Percentiles rank a stretch among this genome's conserved stretches.
phyloP scores from a whole-genome alignment of 2,113 vertebrate genomes.

The Vireo altiloquus region DNA sequence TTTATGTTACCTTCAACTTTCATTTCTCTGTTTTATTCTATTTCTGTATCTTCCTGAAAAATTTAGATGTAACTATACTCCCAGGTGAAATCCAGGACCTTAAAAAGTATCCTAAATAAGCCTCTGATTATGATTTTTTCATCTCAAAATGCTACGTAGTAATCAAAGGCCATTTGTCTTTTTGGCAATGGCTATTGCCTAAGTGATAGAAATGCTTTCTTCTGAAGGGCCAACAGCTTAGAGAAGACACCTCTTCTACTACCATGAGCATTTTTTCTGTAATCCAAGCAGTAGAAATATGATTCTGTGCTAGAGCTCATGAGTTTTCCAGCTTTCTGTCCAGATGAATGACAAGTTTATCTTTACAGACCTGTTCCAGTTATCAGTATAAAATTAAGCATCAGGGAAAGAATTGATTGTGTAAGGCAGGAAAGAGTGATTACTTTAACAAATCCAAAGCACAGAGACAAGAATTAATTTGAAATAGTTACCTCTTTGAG shows the following conservation, averaged over 20 bases:
- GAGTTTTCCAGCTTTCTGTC: not conserved
- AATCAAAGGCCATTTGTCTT: not conserved
- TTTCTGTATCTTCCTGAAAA: not conserved
- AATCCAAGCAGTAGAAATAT: not conserved
- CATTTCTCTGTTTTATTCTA: not conserved
- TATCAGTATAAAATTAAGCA: not conserved
- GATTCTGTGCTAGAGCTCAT: not conserved
- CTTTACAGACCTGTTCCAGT: not conserved
- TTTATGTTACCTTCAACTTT: not conserved
- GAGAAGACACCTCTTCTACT: not conserved
- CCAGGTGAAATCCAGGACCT: not conserved
- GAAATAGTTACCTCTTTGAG: conserved; percentile 87
- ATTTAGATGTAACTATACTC: not conserved
- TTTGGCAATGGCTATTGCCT: not conserved
- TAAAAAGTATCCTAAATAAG: not conserved
- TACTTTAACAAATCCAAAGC: not conserved
- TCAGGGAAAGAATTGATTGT: not conserved
- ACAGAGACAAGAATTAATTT: not conserved
- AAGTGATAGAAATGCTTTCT: not conserved
- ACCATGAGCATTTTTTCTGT: not conserved
- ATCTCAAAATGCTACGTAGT: not conserved
- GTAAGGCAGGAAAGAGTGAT: not conserved
- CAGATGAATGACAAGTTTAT: not conserved
- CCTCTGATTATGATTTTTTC: not conserved
- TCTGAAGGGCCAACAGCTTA: not conserved